Conservation (phyloP, 2,113 vertebrate genomes). For the Scolopax mira region DNA sequence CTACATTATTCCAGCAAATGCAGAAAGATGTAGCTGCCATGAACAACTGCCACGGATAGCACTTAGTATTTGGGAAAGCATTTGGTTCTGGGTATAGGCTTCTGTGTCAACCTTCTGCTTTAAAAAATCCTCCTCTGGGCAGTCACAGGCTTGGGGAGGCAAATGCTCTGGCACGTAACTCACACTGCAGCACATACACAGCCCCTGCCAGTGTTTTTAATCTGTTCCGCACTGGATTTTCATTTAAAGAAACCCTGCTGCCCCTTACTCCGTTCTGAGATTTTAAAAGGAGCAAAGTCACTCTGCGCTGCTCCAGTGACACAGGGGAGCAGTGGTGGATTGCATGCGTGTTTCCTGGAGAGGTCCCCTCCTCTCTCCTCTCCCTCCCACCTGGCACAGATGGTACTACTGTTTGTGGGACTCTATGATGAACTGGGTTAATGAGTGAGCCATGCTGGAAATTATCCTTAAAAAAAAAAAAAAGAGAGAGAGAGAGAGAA, state of each 20-base stretch:
- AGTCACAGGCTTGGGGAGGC: not conserved
- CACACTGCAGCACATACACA: not conserved
- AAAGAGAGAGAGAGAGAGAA: too few species aligned
- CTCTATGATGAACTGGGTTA: not conserved
- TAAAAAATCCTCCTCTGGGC: not conserved
- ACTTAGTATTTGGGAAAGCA: not conserved
- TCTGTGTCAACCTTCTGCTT: not conserved
- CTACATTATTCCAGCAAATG: constrained; percentile 53
- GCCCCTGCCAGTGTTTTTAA: not conserved
- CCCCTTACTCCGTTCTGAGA: too few species aligned
- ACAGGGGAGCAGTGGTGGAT: accelerated
- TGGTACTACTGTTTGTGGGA: not conserved
- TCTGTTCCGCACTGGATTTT: not conserved
- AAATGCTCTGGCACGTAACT: not conserved
- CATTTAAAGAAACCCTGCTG: not conserved
- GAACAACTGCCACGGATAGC: constrained; percentile 10
- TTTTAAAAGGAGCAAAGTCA: not conserved
- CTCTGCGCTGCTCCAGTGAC: not conserved
- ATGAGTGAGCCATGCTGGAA: not conserved
- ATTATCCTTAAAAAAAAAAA: not conserved
- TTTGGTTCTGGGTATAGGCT: not conserved
- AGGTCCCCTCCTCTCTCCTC: not conserved
- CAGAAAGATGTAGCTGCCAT: constrained; percentile 11
- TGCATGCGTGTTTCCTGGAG: not conserved
- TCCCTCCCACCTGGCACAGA: not conserved